Evolutionary conservation across 2,797 vertebrate species (phyloP), one percentile per base, ranked within the genome.

Genomic region (Arrhamphus sclerolepis): DNA sequence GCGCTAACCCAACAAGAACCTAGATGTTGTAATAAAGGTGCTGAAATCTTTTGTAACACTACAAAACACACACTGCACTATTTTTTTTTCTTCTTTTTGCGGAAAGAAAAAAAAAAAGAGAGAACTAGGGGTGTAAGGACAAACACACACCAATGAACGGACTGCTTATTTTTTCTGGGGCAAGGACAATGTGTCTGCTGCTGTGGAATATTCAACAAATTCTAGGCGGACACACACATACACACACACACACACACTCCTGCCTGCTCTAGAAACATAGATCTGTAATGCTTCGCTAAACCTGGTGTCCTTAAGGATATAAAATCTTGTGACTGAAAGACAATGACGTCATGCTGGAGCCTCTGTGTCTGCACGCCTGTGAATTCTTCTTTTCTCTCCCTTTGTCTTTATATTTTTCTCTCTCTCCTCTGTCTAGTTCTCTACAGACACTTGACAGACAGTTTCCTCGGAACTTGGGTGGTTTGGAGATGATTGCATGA

Each of bases 401-500:
- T 41, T 44, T 42, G 51, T 73, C 67, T 64, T 62, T 39, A 44
- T 68, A 53, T 31, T 46, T 28, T 20, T 40, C 48, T 48, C 48
- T 49, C 51, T 46, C 46, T 46, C 62, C 56, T 57, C 48, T 10
- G 46, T 61, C 48, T 21, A 14, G 50, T 19, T 80, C 68, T 70
- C 81, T 54, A 47, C 50, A 79, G 75, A 79, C 43, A 19, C 61
- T 72, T 87, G 81, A 88, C 40, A 39, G 82, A 80, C 83, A 88
- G 76, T 81, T 89, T 88, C 66, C 67, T 44, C 56, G 70, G 83
- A 81, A 74, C 74, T 55, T 57, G 34, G 70, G 78, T 70, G 81
- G 81, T 88, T 83, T 82, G 70, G 76, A 79, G 84, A 89, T 89
- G 88, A 90, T 90, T 90, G 86, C 83, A 87, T 85, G 87, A 90